These are phyloP conservation scores for Accipiter virgatus DNA, from an alignment of 2,113 vertebrate species.

Conservation along the genomic window DNA sequence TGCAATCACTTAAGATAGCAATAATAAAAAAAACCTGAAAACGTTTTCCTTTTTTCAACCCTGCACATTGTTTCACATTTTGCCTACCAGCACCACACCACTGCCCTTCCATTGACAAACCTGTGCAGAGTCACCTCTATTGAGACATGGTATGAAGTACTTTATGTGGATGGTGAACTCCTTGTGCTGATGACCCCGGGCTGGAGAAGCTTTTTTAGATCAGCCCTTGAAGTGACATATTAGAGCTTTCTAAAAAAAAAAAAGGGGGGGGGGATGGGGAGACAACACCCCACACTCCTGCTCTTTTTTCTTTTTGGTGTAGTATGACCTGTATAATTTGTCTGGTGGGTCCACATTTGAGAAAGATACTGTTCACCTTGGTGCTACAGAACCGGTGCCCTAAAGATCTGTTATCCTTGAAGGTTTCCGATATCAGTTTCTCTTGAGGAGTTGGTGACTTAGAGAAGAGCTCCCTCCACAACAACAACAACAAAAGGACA, in stretches of 20 bases:
- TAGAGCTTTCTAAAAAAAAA: not conserved
- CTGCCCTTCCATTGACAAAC: not conserved
- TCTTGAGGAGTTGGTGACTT: not conserved
- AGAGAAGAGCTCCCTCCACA: not conserved
- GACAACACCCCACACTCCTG: not conserved
- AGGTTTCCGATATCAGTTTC: not conserved
- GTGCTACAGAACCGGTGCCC: not conserved
- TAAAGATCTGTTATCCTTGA: not conserved
- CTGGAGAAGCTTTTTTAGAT: not conserved
- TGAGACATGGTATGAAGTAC: not conserved
- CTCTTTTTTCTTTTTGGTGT: not conserved
- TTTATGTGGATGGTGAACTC: not conserved
- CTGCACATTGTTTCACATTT: not conserved
- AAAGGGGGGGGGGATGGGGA: too few relatives aligned
- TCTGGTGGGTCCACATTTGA: not conserved
- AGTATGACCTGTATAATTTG: not conserved
- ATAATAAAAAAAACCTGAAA: not conserved
- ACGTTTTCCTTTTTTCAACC: not conserved
- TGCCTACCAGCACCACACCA: not conserved
- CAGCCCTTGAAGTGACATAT: not conserved
- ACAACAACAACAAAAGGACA: not conserved
- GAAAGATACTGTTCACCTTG: not conserved
- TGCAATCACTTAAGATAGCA: not conserved
- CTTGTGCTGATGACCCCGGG: not conserved
- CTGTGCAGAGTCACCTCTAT: not conserved